Evolutionary conservation across 2,797 vertebrate species (phyloP).

Genomic region (Xiphophorus birchmanni): DNA sequence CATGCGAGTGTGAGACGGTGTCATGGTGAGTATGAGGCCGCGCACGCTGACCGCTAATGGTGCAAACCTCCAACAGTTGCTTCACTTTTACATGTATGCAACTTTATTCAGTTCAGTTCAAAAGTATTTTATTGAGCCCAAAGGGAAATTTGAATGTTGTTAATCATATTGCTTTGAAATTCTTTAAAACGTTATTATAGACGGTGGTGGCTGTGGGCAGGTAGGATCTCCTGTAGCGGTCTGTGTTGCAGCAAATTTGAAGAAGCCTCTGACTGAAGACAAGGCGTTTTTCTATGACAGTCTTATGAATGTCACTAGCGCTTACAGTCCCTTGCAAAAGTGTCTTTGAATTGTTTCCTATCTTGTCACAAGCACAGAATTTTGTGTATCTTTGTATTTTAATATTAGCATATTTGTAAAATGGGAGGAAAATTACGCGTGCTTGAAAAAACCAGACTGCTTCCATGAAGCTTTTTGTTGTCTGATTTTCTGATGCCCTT

Average conservation of each 20-base stretch:
- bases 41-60: constrained; percentile 66
- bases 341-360: neutral
- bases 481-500: neutral
- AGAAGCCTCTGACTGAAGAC: too few relatives aligned
- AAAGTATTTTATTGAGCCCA: too few relatives aligned
- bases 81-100: constrained; percentile 1
- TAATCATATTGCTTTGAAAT: too few relatives aligned
- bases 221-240: too few relatives aligned
- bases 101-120: neutral
- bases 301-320: neutral
- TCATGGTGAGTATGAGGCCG: constrained; percentile 47
- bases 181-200: too few relatives aligned
- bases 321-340: neutral
- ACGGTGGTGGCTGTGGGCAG: too few relatives aligned
- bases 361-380: neutral
- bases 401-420: neutral
- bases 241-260: too few relatives aligned
- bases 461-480: neutral
- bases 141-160: too few relatives aligned
- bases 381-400: neutral
- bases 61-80: constrained; percentile 33
- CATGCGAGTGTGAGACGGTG: neutral
- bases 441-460: neutral
- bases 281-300: too few relatives aligned
- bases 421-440: neutral